phyloP scores from a whole-genome alignment of 2,888 invertebrate species.

The Acleris sparsana region DNA sequence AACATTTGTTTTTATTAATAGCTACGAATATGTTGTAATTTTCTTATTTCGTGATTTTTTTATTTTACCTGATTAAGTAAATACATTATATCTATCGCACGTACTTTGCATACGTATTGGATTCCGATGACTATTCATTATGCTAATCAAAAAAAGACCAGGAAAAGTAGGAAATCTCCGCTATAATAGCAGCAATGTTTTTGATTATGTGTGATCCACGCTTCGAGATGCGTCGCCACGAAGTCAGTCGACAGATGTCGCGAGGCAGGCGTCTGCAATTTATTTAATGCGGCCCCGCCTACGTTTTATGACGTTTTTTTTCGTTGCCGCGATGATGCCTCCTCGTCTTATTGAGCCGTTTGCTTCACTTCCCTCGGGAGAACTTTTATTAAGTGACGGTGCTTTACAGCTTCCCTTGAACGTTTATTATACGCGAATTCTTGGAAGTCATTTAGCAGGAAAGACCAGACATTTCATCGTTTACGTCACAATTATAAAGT shows the following conservation, averaged over 20 bases:
- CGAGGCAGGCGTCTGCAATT: constrained; percentile 70
- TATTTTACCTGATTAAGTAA: too few relatives aligned
- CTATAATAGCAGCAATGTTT: background rate
- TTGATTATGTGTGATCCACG: constrained; percentile 27
- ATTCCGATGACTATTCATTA: too few relatives aligned
- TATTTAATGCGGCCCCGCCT: constrained; percentile 74
- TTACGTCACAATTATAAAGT: constrained; percentile 17
- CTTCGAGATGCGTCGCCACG: constrained; percentile 40
- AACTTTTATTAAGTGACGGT: constrained; percentile 77
- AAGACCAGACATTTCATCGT: too few relatives aligned
- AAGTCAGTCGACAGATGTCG: constrained; percentile 65
- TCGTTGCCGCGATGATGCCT: constrained; percentile 67
- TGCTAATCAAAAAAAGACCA: too few relatives aligned
- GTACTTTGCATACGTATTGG: too few relatives aligned
- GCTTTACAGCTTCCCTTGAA: constrained; percentile 59
- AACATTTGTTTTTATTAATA: too few relatives aligned
- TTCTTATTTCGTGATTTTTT: too few relatives aligned
- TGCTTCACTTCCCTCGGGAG: constrained; percentile 67
- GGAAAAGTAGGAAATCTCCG: background rate
- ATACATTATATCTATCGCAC: too few relatives aligned
- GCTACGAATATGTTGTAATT: too few relatives aligned
- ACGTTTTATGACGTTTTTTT: constrained; percentile 70
- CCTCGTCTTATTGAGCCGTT: constrained; percentile 78
- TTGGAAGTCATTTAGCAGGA: constrained; percentile 37
- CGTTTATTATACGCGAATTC: constrained; percentile 53